Conservation (phyloP, 2,797 vertebrate genomes). For the Carcharodon carcharias region DNA sequence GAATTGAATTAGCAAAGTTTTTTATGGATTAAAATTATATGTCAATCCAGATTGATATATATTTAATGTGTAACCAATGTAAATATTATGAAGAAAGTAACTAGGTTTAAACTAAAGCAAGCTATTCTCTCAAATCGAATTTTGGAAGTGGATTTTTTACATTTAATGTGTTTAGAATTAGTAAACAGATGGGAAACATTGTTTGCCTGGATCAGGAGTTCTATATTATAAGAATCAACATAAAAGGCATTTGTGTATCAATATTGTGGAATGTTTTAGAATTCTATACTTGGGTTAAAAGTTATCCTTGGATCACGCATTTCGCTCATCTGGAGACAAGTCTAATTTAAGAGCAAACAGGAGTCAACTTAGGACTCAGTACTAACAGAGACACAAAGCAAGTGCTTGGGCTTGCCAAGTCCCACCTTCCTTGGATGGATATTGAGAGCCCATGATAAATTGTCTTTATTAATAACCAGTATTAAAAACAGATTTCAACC, state of each 20-base stretch:
- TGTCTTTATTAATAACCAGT: neutral
- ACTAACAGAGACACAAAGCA: too few relatives aligned
- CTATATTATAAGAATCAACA: neutral
- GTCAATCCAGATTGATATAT: neutral
- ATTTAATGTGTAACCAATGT: neutral
- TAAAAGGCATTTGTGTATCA: neutral
- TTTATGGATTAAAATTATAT: neutral
- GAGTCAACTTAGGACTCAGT: neutral
- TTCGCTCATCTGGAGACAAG: neutral
- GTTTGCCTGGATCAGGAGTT: neutral
- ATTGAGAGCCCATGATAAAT: neutral
- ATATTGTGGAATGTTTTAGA: neutral
- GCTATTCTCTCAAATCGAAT: neutral
- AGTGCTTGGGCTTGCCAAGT: neutral
- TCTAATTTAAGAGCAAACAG: neutral
- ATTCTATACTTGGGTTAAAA: neutral
- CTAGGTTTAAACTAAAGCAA: neutral
- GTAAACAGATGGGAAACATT: neutral
- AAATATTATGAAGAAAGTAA: neutral
- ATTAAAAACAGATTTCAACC: neutral
- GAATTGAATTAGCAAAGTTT: neutral
- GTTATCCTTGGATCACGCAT: neutral
- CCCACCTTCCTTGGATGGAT: neutral
- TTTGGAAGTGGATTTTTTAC: neutral
- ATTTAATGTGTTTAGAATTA: neutral